Evolutionary conservation across 1,140 invertebrate genomes (phyloP), one percentile per base, ranked within the genome.

Genomic region (Drosophila kurseongensis): DNA sequence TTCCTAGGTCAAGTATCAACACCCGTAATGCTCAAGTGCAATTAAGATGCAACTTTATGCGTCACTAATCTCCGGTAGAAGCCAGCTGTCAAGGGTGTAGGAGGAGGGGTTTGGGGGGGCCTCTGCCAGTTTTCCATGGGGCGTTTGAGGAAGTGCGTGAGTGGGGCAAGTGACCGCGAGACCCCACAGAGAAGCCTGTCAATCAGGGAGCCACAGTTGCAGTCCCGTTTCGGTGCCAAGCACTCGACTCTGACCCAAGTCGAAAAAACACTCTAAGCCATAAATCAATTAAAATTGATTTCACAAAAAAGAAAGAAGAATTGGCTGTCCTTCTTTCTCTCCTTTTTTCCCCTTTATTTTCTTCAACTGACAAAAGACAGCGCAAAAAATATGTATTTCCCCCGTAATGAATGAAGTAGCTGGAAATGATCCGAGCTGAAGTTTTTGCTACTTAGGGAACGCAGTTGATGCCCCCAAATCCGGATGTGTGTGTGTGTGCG

Each of bases 261-360:
- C 61, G 56, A 80, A 82, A 83, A 86, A 86, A 86, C 82, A 86
- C 82, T 86, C 82, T 76, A 76, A 71, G 83, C 76, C 83, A 88
- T 86, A 86, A 86, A 86, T 86, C 82, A 86, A 88, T 86, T 86
- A 86, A 86, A 86, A 88, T 88, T 88, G 83, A 86, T 88, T 86
- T 83, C 35, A 29, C 48, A 16, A 56, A 55, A 54, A 41, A 48
- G n/a, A 18, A 40, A 9, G 58, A 18, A 32, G 47, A 48, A 61
- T 66, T 41, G 10, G 32, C 40, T 51, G 36, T 18, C 35, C 38
- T 23, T 14, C 7, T 9, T 23, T 27, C 4, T 16, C 1, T 12
- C 18, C 38, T 38, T 16, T 4, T 50, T 23, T n/a, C 4, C 27
- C 41, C 6, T 23, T 52, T 5, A 38, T 35, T 9, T 47, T 59